Evolutionary conservation across 2,888 invertebrate species (phyloP), one percentile per base, ranked within the genome.

Genomic region (Phortica magna): DNA sequence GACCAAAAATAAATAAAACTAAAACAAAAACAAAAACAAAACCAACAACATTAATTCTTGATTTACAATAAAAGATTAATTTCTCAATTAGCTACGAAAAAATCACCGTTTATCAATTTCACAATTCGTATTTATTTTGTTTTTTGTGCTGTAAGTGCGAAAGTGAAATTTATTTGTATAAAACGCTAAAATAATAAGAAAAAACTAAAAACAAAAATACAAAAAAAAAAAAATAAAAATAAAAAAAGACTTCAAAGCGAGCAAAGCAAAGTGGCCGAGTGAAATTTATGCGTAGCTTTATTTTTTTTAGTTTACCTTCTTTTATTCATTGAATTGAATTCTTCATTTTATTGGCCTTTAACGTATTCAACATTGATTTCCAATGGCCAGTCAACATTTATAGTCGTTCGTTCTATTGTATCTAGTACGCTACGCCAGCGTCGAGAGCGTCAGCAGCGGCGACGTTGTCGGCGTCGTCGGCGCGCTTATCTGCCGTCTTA

Each of bases 151-250:
- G 53, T 53, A 71, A 71, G 70, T 71, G 53, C 70, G n/a, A 71
- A 71, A 71, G 53, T 71, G 70, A 71, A 71, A 71, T 71, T 71
- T 71, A 39, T 71, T 55, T 55, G 43, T 22, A 55, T 65, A n/a
- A 59, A 59, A 19, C 22, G 9, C 22, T 64, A 19, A 39, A 67
- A 48, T 48, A 48, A 14, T 9, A 48, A 48, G 48, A 9, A 48
- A 48, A 48, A 31, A 31, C 2, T 4, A 55, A 12, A 12, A 55
- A 55, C 7, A 55, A 55, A 31, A 31, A 31, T 4, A 55, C 55
- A 12, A 55, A 55, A 17, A 55, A 55, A 43, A 68, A 41, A 42
- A 68, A 68, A 48, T 12, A 41, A 65, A 65, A 39, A 39, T 1
- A 39, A 65, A 65, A 31, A 41, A 39, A 41, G 31, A 31, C 31